Conservation (phyloP, 2,797 vertebrate genomes). For the Megaceryle alcyon region DNA sequence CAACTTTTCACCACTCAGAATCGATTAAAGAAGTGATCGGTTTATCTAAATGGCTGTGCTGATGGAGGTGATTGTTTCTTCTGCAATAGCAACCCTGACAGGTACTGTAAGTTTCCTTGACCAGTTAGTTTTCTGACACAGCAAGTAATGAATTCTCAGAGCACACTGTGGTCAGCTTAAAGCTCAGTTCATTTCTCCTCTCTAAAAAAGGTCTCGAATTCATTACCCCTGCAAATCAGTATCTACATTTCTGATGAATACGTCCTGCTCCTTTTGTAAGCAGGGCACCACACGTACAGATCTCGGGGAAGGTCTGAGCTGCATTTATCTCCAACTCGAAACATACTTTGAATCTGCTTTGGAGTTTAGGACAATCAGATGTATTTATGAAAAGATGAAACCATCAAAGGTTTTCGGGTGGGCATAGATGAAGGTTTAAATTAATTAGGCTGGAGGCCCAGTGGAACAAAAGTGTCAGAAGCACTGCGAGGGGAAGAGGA, state of each 20-base stretch:
- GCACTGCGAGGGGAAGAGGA: not conserved
- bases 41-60: constrained; percentile 74
- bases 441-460: not conserved
- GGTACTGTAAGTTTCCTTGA: constrained; percentile 74
- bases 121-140: constrained; percentile 68
- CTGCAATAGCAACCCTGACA: constrained; percentile 76
- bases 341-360: not conserved
- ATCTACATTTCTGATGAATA: constrained; percentile 55
- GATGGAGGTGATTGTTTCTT: constrained; percentile 80
- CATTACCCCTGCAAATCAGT: constrained; percentile 46
- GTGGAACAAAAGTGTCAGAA: not conserved
- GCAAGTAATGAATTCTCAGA: constrained; percentile 65
- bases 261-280: not conserved
- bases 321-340: not conserved
- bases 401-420: not conserved
- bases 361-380: not conserved
- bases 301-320: not conserved
- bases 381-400: not conserved
- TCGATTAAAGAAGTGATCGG: constrained; percentile 81
- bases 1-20: constrained; percentile 83
- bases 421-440: not conserved
- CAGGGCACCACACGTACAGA: not conserved
- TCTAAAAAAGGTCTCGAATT: constrained; percentile 50
- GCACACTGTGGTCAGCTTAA: constrained; percentile 50
- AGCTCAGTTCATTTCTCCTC: not conserved